Percentiles rank a stretch among this genome's conserved stretches.
phyloP scores from a whole-genome alignment of 2,888 invertebrate species.

The Rhopalosiphum nymphaeae region DNA sequence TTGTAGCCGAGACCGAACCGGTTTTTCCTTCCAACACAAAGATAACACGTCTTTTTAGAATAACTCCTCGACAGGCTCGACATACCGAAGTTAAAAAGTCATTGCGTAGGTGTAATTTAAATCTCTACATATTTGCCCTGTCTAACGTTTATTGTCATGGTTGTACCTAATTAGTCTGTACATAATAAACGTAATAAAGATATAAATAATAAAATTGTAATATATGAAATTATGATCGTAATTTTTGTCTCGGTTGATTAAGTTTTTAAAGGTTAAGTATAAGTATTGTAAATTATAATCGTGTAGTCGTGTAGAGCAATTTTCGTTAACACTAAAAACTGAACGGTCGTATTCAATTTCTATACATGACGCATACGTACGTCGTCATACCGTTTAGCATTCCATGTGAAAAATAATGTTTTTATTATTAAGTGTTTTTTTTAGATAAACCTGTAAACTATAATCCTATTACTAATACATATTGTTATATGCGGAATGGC shows the following conservation, averaged over 20 bases:
- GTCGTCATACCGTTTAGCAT: neutral
- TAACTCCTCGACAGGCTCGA: neutral
- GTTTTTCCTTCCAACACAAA: conserved; percentile 59
- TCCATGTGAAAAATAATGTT: neutral
- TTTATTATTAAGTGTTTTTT: neutral
- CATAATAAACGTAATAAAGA: neutral
- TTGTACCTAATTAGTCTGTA: conserved; percentile 8
- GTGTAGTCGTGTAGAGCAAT: neutral
- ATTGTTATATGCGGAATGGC: neutral
- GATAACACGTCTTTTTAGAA: conserved; percentile 46
- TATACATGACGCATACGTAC: neutral
- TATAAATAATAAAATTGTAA: neutral
- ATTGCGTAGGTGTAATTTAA: conserved; percentile 59
- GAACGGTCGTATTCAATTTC: neutral
- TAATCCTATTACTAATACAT: neutral
- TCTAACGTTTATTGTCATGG: neutral
- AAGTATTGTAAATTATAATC: neutral
- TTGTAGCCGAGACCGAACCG: conserved; percentile 43
- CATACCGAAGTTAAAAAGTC: conserved; percentile 62
- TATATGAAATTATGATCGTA: neutral
- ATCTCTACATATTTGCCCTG: neutral
- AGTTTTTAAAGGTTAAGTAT: neutral
- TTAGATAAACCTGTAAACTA: neutral
- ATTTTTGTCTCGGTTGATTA: neutral
- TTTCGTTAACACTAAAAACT: neutral